These are phyloP conservation scores for Montipora cactus DNA, from an alignment of 64 coral and sea anemone species.

Conservation along the genomic window DNA sequence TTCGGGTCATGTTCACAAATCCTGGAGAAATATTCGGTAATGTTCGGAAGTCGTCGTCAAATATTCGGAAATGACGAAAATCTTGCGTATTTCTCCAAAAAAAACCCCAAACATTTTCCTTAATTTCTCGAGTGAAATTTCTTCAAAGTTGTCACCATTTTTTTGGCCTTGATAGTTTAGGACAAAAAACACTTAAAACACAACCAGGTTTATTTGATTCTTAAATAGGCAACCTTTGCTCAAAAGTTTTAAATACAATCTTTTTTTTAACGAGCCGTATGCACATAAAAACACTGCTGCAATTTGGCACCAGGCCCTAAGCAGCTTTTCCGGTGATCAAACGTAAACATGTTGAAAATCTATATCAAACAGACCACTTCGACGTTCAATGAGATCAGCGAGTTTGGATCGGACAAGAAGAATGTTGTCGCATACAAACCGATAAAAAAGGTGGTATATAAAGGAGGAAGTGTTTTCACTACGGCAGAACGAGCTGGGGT, in stretches of 20 bases:
- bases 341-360: neutral
- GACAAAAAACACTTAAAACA: no score
- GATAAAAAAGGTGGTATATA: neutral
- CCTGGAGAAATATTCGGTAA: no score
- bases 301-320: neutral
- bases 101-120: no score
- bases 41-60: no score
- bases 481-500: neutral
- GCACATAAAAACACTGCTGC: slow-evolving; percentile 6
- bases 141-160: no score
- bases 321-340: neutral
- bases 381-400: neutral
- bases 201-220: slow-evolving; percentile 13
- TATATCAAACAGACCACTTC: neutral
- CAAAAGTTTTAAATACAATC: slow-evolving; percentile 30
- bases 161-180: no score
- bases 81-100: no score
- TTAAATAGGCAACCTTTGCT: slow-evolving; percentile 24
- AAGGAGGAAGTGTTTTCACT: neutral
- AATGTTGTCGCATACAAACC: neutral
- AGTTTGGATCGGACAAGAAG: neutral
- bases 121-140: no score
- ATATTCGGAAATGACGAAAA: no score
- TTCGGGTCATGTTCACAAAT: no score
- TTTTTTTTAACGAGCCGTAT: neutral